Evolutionary conservation across 1,140 invertebrate species (phyloP), one percentile per base, ranked within the genome.

Genomic region (Cotesia typhae): DNA sequence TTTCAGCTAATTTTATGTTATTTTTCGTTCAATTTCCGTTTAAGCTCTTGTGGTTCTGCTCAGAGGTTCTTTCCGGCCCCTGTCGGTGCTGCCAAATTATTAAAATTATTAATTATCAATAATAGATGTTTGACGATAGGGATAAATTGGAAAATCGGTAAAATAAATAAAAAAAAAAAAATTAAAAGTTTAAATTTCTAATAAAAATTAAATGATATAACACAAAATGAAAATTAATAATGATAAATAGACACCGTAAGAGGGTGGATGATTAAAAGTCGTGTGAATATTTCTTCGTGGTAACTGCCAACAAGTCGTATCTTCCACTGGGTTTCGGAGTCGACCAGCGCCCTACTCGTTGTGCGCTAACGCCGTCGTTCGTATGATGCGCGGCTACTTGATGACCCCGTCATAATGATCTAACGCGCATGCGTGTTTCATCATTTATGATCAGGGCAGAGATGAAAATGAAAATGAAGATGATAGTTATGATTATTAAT

Each of bases 331-430:
- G 83, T 83, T 84, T 85, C 83, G 82, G 83, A 83, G 82, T 81
- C 83, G 86, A 84, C 83, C 85, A 86, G 84, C 84, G 84, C 84
- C 84, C 82, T 86, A 83, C 84, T 87, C 85, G 84, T 86, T 85
- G 84, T 85, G 84, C 84, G 81, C 83, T 84, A 81, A 74, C 81
- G 85, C 85, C 84, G 84, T 87, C 84, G 85, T 87, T 87, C 85
- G 85, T 87, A 83, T 86, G 83, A 78, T 82, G 81, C 81, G 81
- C 81, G 81, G 80, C 83, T 66, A 79, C 77, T 81, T 77, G 79
- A 82, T 81, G 80, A 79, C 80, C 73, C 82, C 78, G 80, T 85
- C 81, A 82, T 83, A 84, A 84, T 78, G 61, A 78, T 70, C 71
- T 41, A 67, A 51, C 36, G 75, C 86, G 84, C 80, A 80, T 76